Evolutionary conservation across 2,888 invertebrate genomes (phyloP), one percentile per base, ranked within the genome.

Genomic region (Hipparchia semele): DNA sequence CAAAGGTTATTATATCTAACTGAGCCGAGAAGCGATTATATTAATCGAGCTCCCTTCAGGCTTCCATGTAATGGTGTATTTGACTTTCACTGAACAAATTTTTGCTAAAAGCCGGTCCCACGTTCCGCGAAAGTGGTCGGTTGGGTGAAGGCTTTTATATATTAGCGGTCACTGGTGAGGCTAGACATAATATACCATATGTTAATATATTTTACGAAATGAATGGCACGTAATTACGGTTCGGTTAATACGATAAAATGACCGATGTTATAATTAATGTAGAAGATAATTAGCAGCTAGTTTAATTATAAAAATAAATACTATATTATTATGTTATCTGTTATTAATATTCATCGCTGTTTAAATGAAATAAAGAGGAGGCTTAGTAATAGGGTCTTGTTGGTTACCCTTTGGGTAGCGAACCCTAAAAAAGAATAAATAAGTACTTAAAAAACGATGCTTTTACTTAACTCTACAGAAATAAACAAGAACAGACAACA

Each of bases 11-110:
- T 74, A 74, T 79, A 56, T 56, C 58, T 75, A 75, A 71, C 64
- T 69, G 68, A 74, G 49, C 77, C 79, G 81, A 78, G 78, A 77
- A 79, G 76, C 80, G 81, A 84, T 86, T 83, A 82, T 82, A 84
- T 85, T 84, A 85, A 87, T 88, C 83, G 85, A 84, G 80, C 77
- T 87, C 87, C 86, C 87, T 86, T 85, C 82, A 78, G 80, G 78
- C 80, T 76, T 64, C 74, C 73, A 45, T 73, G 73, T 75, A 75
- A 77, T 77, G 76, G 74, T 81, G 84, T 85, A 87, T 84, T 86
- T 85, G 84, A 91, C 93, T 94, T 94, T 94, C 93, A 90, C 93
- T 92, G 92, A 89, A 93, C 88, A 93, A 92, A 93, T 92, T 92
- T 92, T 93, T 92, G 90, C 92, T 91, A 90, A 92, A 92, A 92